A percentile compares a stretch with the other conserved stretches of the same genome.
Evolutionary conservation across 30 jellyfish, hydroid and myxozoan genomes (phyloP).

Genomic region (Aurelia coerulea): DNA sequence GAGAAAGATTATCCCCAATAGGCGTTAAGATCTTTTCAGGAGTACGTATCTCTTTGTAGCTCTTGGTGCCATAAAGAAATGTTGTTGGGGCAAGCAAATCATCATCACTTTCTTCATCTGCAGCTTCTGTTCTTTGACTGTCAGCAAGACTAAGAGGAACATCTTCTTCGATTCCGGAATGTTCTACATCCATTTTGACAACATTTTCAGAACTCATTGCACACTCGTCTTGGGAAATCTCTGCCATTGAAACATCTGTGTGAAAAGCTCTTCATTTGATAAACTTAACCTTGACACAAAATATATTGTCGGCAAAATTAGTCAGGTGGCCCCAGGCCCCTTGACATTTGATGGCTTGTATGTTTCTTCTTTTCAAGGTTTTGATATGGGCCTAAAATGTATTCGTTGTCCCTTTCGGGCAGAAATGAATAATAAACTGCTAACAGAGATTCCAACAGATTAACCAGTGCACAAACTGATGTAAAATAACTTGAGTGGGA

Average conservation of each 20-base stretch:
- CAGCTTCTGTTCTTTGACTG: background rate
- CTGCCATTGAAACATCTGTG: background rate
- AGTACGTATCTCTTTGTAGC: constrained; percentile 20
- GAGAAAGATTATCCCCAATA: constrained; percentile 33
- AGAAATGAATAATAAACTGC: no score
- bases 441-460: no score
- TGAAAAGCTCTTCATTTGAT: no score
- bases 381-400: no score
- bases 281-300: background rate
- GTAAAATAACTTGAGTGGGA: no score
- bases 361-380: no score
- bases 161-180: background rate
- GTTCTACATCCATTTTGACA: no score
- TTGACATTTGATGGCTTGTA: no score
- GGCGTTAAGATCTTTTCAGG: constrained; percentile 52
- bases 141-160: background rate
- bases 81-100: constrained; percentile 49
- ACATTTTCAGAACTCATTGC: background rate
- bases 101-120: constrained; percentile 45
- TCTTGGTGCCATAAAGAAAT: constrained; percentile 10
- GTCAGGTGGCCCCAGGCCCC: no score
- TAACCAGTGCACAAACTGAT: no score
- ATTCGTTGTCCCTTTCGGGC: no score
- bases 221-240: background rate
- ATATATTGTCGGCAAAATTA: background rate